Percentiles rank a stretch among this genome's conserved stretches.
Evolutionary conservation across 1,140 invertebrate genomes (phyloP).

Genomic region (Ctenoplectra terminalis): DNA sequence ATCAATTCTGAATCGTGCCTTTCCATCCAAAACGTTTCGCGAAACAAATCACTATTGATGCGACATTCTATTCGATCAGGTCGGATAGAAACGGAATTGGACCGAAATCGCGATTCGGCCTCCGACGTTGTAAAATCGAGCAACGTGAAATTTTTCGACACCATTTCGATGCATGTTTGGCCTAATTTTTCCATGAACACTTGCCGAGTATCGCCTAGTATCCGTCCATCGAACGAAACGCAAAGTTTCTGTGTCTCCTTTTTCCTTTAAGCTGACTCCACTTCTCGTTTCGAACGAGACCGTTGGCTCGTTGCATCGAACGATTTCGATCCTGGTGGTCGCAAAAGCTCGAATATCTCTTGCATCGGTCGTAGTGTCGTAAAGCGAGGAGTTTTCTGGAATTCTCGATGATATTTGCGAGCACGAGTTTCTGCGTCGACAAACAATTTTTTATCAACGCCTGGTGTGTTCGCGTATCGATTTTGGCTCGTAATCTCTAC

Average conservation of each 20-base stretch:
- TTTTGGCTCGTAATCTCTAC: slow-evolving; percentile 51
- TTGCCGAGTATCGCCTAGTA: not conserved
- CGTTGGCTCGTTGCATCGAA: not conserved
- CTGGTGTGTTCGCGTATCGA: slow-evolving; percentile 20
- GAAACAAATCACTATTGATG: slow-evolving; percentile 35
- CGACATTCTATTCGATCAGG: slow-evolving; percentile 23
- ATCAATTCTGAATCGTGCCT: not conserved
- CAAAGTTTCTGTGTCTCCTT: not conserved
- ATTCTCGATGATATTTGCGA: not conserved
- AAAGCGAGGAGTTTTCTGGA: not conserved
- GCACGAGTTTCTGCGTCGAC: not conserved
- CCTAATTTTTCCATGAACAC: slow-evolving; percentile 15
- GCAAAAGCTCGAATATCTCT: not conserved
- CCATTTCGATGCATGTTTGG: slow-evolving; percentile 16
- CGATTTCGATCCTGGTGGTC: not conserved
- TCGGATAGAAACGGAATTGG: slow-evolving; percentile 22
- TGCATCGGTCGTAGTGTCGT: not conserved
- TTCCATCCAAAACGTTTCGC: not conserved
- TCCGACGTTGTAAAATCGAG: not conserved
- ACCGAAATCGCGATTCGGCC: not conserved
- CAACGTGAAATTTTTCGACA: slow-evolving; percentile 7
- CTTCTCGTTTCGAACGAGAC: not conserved
- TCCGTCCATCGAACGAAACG: not conserved
- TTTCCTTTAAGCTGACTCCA: not conserved
- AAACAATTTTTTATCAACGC: slow-evolving; percentile 34